phyloP scores from a whole-genome alignment of 2,113 vertebrate genomes.

The Andinoacara biseriatus region DNA sequence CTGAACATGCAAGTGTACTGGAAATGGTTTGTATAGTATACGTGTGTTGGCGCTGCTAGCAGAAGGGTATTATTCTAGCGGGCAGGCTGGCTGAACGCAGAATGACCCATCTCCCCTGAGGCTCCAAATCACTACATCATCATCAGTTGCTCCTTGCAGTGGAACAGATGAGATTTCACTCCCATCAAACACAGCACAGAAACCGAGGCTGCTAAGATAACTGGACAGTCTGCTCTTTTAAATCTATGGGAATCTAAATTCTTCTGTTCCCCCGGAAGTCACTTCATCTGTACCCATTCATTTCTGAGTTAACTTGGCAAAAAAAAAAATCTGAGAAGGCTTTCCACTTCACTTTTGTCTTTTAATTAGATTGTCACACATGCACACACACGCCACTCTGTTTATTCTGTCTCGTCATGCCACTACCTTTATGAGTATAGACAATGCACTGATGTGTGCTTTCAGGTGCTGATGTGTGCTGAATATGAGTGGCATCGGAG shows the following conservation, averaged over 20 bases:
- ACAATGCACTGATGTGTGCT: constrained; percentile 7
- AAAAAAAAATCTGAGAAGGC: neutral
- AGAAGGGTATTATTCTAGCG: constrained; percentile 49
- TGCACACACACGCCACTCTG: neutral
- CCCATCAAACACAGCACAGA: constrained; percentile 53
- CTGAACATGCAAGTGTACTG: constrained; percentile 47
- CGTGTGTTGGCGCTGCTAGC: constrained; percentile 38
- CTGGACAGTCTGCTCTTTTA: constrained; percentile 54
- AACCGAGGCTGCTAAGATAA: constrained; percentile 63
- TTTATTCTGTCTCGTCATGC: neutral
- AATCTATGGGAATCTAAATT: constrained; percentile 46
- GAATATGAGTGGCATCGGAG: constrained; percentile 95
- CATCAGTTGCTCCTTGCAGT: constrained; percentile 69
- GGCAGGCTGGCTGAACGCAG: constrained; percentile 72
- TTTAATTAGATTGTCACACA: constrained; percentile 22
- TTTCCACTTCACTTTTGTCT: neutral
- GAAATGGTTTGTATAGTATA: constrained; percentile 43
- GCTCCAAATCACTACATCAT: constrained; percentile 75
- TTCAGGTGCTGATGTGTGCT: constrained; percentile 90
- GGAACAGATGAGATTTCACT: constrained; percentile 75
- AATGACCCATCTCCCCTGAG: constrained; percentile 74
- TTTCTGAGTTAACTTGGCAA: constrained; percentile 10
- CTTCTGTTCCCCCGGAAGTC: constrained; percentile 32
- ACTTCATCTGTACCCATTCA: constrained; percentile 12
- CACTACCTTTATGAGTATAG: neutral